Conservation (phyloP, 2,113 vertebrate species). For the Corythornis cristatus region DNA sequence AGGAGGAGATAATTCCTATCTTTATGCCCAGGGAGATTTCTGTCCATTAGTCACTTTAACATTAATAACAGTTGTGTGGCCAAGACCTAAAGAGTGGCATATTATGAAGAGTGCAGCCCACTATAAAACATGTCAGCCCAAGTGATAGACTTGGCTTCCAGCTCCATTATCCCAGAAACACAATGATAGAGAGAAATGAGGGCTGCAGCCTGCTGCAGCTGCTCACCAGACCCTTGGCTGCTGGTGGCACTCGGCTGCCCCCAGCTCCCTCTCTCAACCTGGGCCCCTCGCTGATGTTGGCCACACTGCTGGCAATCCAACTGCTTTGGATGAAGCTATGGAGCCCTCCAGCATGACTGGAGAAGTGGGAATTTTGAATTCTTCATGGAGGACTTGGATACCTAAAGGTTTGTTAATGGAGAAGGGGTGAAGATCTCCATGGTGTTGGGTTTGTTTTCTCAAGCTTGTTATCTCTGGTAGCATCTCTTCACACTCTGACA, state of each 20-base stretch:
- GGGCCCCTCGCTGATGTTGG: rapidly evolving
- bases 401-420: background rate
- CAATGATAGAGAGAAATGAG: background rate
- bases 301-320: background rate
- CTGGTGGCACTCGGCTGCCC: background rate
- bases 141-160: background rate
- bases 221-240: background rate
- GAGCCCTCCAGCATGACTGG: background rate
- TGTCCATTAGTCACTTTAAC: constrained; percentile 27
- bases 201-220: background rate
- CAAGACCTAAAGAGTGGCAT: background rate
- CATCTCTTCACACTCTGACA: background rate
- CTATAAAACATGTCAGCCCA: background rate
- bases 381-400: background rate
- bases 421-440: background rate
- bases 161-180: background rate
- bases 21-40: constrained; percentile 11
- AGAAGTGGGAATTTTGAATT: background rate
- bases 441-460: background rate
- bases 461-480: background rate
- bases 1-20: constrained; percentile 33
- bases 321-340: rapidly evolving
- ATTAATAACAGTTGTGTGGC: constrained; percentile 29
- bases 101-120: background rate
- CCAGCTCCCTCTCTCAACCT: rapidly evolving